phyloP scores from a whole-genome alignment of 2,797 vertebrate species.

The Tapirus indicus region DNA sequence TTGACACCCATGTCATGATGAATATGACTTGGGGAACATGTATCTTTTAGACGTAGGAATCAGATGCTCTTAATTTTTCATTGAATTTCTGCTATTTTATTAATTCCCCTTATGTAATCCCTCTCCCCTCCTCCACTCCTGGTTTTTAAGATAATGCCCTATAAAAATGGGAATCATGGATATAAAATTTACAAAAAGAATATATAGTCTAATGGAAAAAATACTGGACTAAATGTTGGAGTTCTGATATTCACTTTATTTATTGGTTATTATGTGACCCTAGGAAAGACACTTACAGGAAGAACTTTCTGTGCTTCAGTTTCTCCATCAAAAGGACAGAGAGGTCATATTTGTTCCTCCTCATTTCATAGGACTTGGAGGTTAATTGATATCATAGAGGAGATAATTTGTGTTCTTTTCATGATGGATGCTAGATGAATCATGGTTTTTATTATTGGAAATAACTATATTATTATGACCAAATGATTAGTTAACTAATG shows the following conservation, averaged over 20 bases:
- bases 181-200: background rate
- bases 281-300: background rate
- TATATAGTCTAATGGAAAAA: background rate
- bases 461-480: background rate
- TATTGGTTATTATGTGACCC: background rate
- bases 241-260: background rate
- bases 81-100: background rate
- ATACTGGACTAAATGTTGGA: background rate
- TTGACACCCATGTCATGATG: background rate
- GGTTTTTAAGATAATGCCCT: background rate
- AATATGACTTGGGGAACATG: background rate
- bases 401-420: background rate
- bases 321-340: background rate
- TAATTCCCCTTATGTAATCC: background rate
- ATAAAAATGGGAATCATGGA: background rate
- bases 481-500: background rate
- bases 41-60: background rate
- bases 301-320: background rate
- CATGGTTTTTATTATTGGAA: background rate
- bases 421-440: background rate
- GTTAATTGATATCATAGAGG: background rate
- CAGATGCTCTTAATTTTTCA: background rate
- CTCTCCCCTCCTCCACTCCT: fast-evolving
- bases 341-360: background rate
- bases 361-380: background rate